Percentiles rank a stretch among this genome's conserved stretches.
phyloP scores from a whole-genome alignment of 1,140 invertebrate genomes.

The Heliconius congener region DNA sequence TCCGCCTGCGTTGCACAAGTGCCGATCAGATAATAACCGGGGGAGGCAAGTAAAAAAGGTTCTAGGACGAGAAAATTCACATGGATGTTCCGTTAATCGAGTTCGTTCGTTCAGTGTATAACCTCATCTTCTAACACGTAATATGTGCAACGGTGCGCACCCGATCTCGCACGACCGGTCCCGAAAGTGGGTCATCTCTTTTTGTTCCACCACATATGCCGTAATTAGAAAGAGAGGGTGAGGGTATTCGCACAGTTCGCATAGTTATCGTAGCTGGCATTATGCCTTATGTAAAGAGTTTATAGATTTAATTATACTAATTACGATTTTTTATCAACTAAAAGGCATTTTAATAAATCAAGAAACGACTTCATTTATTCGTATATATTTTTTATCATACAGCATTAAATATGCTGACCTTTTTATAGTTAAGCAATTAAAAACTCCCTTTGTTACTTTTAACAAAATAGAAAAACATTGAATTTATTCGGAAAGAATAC shows the following conservation, averaged over 20 bases:
- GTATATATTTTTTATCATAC: too few relatives aligned
- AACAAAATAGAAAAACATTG: too few relatives aligned
- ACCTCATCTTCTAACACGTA: conserved; percentile 76
- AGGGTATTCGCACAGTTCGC: conserved; percentile 49
- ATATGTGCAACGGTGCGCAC: conserved; percentile 74
- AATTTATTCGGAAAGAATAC: too few relatives aligned
- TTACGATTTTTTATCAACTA: neutral
- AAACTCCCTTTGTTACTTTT: too few relatives aligned
- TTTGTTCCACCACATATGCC: conserved; percentile 80
- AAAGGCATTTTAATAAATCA: too few relatives aligned
- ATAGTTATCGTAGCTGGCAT: conserved; percentile 46
- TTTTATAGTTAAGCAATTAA: too few relatives aligned
- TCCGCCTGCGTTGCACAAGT: conserved; percentile 57
- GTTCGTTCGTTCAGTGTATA: conserved; percentile 61
- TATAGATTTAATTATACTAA: neutral
- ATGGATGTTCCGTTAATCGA: conserved; percentile 72
- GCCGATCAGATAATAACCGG: conserved; percentile 60
- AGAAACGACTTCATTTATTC: too few relatives aligned
- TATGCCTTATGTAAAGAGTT: conserved; percentile 47
- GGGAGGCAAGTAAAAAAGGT: conserved; percentile 69
- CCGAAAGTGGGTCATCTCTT: conserved; percentile 81
- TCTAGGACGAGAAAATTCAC: conserved; percentile 79
- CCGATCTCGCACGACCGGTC: conserved; percentile 78
- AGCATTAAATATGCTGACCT: too few relatives aligned
- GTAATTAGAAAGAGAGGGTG: conserved; percentile 79